These are phyloP conservation scores for Epinephelus lanceolatus DNA, from an alignment of 2,113 vertebrate genomes.

Conservation along the genomic window DNA sequence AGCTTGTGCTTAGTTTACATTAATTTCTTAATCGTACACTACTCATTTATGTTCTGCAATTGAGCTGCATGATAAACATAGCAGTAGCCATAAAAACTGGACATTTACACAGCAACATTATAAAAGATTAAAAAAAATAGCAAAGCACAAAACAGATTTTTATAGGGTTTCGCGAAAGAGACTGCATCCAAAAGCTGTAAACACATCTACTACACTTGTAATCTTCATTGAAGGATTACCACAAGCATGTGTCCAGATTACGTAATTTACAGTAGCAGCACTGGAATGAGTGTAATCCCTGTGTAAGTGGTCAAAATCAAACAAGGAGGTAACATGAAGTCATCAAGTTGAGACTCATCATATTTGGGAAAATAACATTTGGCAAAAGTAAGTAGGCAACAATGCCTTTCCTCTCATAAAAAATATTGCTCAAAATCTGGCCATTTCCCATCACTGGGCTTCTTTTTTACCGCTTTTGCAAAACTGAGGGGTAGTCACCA, in stretches of 20 bases:
- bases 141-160: too few species aligned
- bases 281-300: background rate
- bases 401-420: background rate
- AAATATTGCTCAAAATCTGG: background rate
- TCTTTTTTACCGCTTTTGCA: background rate
- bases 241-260: background rate
- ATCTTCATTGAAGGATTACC: background rate
- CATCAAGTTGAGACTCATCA: background rate
- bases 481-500: background rate
- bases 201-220: background rate
- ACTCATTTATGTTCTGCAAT: background rate
- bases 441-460: background rate
- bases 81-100: constrained; percentile 11
- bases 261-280: background rate
- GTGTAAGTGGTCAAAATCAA: too few species aligned
- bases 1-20: background rate
- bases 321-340: background rate
- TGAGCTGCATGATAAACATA: background rate
- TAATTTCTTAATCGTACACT: background rate
- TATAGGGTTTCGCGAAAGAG: too few species aligned
- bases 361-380: background rate
- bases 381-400: background rate
- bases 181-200: background rate
- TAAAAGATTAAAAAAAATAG: background rate
- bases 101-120: background rate